Evolutionary conservation across 2,113 vertebrate genomes (phyloP).

Genomic region (Festucalex cinctus): DNA sequence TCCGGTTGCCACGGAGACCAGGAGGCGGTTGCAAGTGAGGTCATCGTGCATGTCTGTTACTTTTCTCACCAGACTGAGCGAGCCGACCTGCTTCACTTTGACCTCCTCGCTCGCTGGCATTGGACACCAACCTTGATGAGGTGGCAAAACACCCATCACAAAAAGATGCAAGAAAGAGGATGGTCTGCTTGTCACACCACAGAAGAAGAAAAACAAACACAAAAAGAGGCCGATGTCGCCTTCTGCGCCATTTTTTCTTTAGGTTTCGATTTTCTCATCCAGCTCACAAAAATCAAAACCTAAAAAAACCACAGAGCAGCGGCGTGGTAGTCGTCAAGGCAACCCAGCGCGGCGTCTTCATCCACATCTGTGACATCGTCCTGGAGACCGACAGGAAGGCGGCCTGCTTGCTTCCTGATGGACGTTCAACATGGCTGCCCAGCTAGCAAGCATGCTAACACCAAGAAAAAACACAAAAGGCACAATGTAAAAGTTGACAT

Average conservation of each 20-base stretch:
- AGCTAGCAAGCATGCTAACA: too few relatives aligned
- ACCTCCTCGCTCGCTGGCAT: not conserved
- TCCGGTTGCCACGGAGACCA: not conserved
- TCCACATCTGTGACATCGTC: too few relatives aligned
- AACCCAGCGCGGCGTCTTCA: not conserved
- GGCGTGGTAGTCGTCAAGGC: not conserved
- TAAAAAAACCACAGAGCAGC: slow-evolving; percentile 14
- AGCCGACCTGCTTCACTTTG: not conserved
- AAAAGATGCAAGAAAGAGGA: too few relatives aligned
- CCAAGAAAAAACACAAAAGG: too few relatives aligned
- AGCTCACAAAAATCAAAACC: slow-evolving; percentile 18
- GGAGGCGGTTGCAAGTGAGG: not conserved
- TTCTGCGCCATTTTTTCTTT: slow-evolving; percentile 9
- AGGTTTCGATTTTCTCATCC: slow-evolving; percentile 13
- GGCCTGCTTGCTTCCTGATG: too few relatives aligned
- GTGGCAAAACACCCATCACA: too few relatives aligned
- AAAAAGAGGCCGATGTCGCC: not conserved
- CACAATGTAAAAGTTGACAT: too few relatives aligned
- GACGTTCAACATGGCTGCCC: too few relatives aligned
- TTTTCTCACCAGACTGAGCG: not conserved
- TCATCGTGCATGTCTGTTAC: not conserved
- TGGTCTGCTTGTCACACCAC: too few relatives aligned
- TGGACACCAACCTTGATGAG: too few relatives aligned
- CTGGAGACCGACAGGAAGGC: too few relatives aligned
- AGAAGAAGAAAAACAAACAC: not conserved